Conservation (phyloP, 1,140 invertebrate genomes). For the Eupristina koningsbergeri region DNA sequence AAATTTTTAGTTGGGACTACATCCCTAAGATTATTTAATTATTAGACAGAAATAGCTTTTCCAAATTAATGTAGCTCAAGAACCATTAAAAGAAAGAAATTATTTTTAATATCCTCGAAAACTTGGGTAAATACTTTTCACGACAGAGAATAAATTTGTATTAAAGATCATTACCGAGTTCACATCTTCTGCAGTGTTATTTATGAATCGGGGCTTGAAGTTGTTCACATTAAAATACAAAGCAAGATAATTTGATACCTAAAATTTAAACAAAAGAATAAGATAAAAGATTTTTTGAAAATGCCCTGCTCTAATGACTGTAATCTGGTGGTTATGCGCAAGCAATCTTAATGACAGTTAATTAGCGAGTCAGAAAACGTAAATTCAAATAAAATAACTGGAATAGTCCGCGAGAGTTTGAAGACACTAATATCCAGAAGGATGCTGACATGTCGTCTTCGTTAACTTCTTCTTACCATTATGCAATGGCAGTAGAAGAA, state of each 20-base stretch:
- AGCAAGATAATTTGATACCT: background rate
- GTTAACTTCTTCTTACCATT: conserved; percentile 6
- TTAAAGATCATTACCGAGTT: too few species aligned
- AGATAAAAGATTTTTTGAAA: background rate
- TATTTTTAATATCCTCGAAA: too few species aligned
- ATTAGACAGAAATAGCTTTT: too few species aligned
- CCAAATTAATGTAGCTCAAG: too few species aligned
- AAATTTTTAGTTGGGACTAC: too few species aligned
- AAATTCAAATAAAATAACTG: background rate
- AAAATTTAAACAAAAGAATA: background rate
- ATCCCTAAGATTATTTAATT: too few species aligned
- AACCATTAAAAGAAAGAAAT: too few species aligned
- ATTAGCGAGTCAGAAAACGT: background rate
- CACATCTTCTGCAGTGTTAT: too few species aligned
- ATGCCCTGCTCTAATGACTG: background rate
- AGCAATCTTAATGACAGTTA: background rate
- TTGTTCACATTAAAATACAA: background rate
- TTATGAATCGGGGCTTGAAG: background rate
- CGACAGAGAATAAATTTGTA: too few species aligned
- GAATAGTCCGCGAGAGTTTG: background rate
- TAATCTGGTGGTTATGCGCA: background rate
- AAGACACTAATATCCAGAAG: background rate
- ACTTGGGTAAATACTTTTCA: too few species aligned
- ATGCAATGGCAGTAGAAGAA: background rate
- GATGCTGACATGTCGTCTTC: background rate